Evolutionary conservation across 2,113 vertebrate species (phyloP).

Genomic region (Tamias sibiricus): DNA sequence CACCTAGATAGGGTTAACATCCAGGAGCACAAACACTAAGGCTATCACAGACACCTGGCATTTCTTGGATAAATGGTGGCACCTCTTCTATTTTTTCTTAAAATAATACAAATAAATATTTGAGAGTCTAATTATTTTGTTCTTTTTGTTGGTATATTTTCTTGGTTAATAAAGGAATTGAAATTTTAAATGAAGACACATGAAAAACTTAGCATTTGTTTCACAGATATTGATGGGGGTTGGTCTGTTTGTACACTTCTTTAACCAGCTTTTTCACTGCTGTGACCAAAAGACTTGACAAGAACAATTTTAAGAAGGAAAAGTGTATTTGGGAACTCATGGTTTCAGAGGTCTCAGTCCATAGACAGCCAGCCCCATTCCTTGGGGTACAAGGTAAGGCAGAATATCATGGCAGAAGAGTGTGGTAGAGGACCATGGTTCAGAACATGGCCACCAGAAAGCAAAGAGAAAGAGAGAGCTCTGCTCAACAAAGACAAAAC

Average conservation of each 20-base stretch:
- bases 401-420: too few relatives aligned
- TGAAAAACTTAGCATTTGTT: not conserved
- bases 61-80: not conserved
- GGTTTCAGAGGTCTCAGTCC: too few relatives aligned
- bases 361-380: too few relatives aligned
- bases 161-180: not conserved
- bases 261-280: too few relatives aligned
- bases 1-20: not conserved
- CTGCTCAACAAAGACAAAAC: too few relatives aligned
- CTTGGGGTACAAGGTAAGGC: too few relatives aligned
- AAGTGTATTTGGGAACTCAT: too few relatives aligned
- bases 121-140: not conserved
- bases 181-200: not conserved
- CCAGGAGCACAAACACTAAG: not conserved
- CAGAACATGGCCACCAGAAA: too few relatives aligned
- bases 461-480: too few relatives aligned
- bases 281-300: too few relatives aligned
- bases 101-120: slow-evolving; percentile 22
- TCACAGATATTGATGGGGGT: not conserved
- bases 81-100: not conserved
- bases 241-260: not conserved
- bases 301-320: too few relatives aligned
- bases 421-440: too few relatives aligned
- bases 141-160: not conserved
- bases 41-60: not conserved